Evolutionary conservation across 2,888 invertebrate species (phyloP), one percentile per base, ranked within the genome.

Genomic region (Teleogryllus oceanicus): DNA sequence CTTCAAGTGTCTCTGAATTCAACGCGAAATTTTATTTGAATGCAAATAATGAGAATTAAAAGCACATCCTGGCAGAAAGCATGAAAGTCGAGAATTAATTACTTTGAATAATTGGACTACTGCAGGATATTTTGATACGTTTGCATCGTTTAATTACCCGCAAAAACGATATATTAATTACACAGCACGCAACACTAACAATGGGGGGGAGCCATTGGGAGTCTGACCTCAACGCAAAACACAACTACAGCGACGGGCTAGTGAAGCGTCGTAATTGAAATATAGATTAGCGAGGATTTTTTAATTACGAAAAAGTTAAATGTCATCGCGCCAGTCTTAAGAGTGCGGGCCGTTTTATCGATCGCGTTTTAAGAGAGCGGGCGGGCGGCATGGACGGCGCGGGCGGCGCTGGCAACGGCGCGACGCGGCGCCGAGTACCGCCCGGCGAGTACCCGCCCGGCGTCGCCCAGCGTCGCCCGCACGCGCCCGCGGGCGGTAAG

Each of bases 21-120:
- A 13, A 18, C 62, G 62, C n/a, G 62, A 62, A n/a, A 62, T 62
- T 62, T 62, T 62, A 62, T 62, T 62, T 62, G 62, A 62, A 62
- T 62, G 62, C 62, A 62, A 62, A 62, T 62, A 62, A 62, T 13
- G 62, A 62, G 62, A 62, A 62, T 62, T 62, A 62, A 62, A 62
- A 62, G 16, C 37, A 37, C 37, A 37, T 37, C 8, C 37, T 37
- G 37, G 37, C 62, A 62, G 62, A 8, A 62, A 18, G 62, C 62
- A n/a, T 62, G 62, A 13, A 18, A 62, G 62, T 62, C 62, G 13
- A 13, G 62, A 62, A 62, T 62, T 62, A 62, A 62, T 62, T 62
- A 62, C 62, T 62, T 62, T 62, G 62, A 62, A 62, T 62, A 62
- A 62, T 62, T 62, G 62, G 62, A 62, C 62, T 13, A n/a, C 62